Conservation (phyloP, 2,888 invertebrate species). For the Dolichomitus sp. region DNA sequence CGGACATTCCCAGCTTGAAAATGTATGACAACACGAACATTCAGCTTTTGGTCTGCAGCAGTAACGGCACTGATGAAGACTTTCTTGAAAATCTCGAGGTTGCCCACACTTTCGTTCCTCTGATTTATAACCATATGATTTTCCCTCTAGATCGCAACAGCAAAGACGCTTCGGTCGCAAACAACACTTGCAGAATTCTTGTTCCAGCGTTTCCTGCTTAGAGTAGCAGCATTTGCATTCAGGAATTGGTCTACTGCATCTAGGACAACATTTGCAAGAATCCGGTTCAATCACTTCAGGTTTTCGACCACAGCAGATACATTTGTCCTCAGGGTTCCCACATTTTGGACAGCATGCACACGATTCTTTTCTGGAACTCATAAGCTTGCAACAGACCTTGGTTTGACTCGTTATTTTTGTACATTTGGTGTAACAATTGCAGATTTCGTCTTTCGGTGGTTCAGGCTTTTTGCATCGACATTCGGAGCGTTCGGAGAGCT, state of each 20-base stretch:
- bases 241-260: slow-evolving; percentile 34
- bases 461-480: slow-evolving; percentile 35
- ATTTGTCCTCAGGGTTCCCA: slow-evolving; percentile 10
- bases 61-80: slow-evolving; percentile 18
- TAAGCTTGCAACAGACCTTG: slow-evolving; percentile 14
- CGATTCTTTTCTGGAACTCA: slow-evolving; percentile 1
- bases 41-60: slow-evolving; percentile 59
- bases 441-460: slow-evolving; percentile 7
- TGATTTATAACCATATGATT: neutral
- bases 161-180: slow-evolving; percentile 12
- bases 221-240: slow-evolving; percentile 55
- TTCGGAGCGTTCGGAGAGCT: slow-evolving; percentile 9
- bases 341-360: slow-evolving; percentile 16
- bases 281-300: slow-evolving; percentile 10
- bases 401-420: slow-evolving; percentile 8
- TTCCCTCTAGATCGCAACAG: slow-evolving; percentile 36
- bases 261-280: slow-evolving; percentile 37
- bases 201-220: slow-evolving; percentile 2
- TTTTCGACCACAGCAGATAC: slow-evolving; percentile 14
- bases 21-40: slow-evolving; percentile 45
- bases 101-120: neutral
- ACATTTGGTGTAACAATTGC: slow-evolving; percentile 21
- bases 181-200: slow-evolving; percentile 27
- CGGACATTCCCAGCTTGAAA: slow-evolving; percentile 9
- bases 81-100: neutral